phyloP scores from a whole-genome alignment of 2,797 vertebrate genomes.

The Silurus lanzhouensis region DNA sequence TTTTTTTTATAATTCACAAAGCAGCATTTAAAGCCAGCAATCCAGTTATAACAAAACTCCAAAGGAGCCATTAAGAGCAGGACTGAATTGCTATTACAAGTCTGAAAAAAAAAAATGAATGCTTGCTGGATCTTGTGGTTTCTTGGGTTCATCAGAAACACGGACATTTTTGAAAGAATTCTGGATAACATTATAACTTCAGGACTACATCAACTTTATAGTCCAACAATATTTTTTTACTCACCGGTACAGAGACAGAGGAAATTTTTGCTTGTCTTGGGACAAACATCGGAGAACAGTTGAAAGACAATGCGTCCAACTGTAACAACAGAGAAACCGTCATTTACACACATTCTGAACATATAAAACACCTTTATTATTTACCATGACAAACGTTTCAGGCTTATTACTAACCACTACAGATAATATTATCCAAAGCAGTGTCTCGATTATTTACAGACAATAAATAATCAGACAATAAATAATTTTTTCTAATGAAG shows the following conservation, averaged over 20 bases:
- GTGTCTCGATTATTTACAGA: neutral
- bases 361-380: neutral
- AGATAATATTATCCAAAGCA: neutral
- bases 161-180: neutral
- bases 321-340: constrained; percentile 55
- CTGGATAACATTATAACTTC: neutral
- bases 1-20: neutral
- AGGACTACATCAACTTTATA: neutral
- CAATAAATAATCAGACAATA: rapidly evolving
- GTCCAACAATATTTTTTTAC: constrained; percentile 48
- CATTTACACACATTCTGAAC: neutral
- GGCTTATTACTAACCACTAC: neutral
- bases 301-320: constrained; percentile 98
- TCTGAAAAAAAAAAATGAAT: neutral
- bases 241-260: constrained; percentile 95
- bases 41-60: neutral
- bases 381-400: neutral
- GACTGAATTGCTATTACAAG: neutral
- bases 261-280: constrained; percentile 98
- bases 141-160: neutral
- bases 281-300: constrained; percentile 96
- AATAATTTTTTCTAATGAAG: too few relatives aligned
- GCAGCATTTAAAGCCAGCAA: neutral
- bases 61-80: neutral
- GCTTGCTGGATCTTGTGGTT: neutral